These are phyloP conservation scores for Atta texana DNA, from an alignment of 1,140 invertebrate genomes.

Conservation along the genomic window DNA sequence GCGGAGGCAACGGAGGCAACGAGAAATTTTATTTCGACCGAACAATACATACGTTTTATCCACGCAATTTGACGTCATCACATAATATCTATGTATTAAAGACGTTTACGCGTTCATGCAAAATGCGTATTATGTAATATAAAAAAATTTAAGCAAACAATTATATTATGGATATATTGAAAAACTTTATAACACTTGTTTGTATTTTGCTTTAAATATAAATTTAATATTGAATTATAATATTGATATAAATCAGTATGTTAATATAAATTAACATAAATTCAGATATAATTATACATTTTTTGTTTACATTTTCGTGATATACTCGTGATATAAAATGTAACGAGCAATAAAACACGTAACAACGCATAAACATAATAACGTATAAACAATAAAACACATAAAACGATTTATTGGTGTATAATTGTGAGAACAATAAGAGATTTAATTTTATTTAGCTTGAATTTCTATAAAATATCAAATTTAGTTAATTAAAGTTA, in stretches of 20 bases:
- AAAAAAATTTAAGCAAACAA: background rate
- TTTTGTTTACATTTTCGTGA: background rate
- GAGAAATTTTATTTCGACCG: slow-evolving; percentile 67
- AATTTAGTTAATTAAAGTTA: background rate
- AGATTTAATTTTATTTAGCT: background rate
- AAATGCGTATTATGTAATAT: background rate
- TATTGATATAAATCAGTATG: no score
- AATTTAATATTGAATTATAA: no score
- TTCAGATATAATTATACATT: background rate
- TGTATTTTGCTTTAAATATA: background rate
- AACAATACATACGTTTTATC: background rate
- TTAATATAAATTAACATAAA: no score
- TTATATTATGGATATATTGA: background rate
- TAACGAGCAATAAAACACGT: background rate
- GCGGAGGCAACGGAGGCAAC: background rate
- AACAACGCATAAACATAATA: no score
- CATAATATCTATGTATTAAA: background rate
- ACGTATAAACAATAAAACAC: background rate
- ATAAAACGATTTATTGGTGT: background rate
- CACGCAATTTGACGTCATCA: slow-evolving; percentile 24
- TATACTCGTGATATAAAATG: background rate
- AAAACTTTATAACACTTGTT: background rate
- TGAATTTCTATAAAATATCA: slow-evolving; percentile 3
- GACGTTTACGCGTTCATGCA: background rate
- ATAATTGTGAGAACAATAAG: background rate